Percentiles rank a stretch among this genome's conserved stretches.
phyloP scores from a whole-genome alignment of 1,140 invertebrate genomes.

The Homalodisca vitripennis region DNA sequence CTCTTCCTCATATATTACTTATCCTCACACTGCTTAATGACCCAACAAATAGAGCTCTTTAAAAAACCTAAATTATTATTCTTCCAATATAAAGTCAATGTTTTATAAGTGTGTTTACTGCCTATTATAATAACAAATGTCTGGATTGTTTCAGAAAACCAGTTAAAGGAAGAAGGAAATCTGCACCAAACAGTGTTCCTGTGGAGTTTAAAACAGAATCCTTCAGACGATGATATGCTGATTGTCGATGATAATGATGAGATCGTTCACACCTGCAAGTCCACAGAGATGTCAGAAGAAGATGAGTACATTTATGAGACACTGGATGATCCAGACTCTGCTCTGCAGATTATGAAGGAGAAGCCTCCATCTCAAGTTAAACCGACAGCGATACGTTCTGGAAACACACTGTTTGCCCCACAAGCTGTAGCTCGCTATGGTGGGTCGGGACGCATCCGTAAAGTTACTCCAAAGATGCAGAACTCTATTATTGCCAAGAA shows the following conservation, averaged over 20 bases:
- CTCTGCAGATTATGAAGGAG: neutral
- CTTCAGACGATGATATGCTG: conserved; percentile 20
- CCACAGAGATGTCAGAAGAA: conserved; percentile 4
- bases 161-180: too few relatives aligned
- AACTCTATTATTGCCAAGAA: conserved; percentile 17
- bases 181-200: too few relatives aligned
- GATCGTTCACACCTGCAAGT: neutral
- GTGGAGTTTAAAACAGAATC: neutral
- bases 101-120: too few relatives aligned
- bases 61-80: too few relatives aligned
- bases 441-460: neutral
- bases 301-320: conserved; percentile 21
- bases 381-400: conserved; percentile 9
- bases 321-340: conserved; percentile 5
- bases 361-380: neutral
- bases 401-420: neutral
- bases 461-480: conserved; percentile 8
- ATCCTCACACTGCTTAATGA: too few relatives aligned
- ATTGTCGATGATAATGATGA: conserved; percentile 16
- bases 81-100: too few relatives aligned
- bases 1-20: too few relatives aligned
- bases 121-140: too few relatives aligned
- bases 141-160: too few relatives aligned
- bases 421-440: neutral
- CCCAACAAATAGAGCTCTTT: too few relatives aligned